Conservation (phyloP, 2,797 vertebrate species). For the Gallinago stenura region DNA sequence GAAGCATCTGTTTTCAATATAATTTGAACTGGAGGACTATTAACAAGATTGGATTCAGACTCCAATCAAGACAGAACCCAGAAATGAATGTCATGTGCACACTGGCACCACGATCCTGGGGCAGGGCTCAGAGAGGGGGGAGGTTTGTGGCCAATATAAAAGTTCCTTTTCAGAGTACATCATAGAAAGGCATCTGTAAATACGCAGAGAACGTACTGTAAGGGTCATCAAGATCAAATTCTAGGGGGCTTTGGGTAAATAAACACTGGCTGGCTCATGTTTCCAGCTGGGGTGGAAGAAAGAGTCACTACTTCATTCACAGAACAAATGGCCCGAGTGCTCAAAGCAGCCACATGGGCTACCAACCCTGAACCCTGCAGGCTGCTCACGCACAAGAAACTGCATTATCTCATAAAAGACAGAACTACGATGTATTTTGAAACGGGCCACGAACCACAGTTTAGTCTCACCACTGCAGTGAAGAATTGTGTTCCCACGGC, state of each 20-base stretch:
- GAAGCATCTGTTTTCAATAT: conserved; percentile 79
- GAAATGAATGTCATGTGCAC: conserved; percentile 72
- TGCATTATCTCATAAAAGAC: not conserved
- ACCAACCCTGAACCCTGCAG: not conserved
- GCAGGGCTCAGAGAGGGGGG: not conserved
- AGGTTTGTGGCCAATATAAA: conserved; percentile 12
- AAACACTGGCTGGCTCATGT: not conserved
- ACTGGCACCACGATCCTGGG: conserved; percentile 21
- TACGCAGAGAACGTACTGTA: not conserved
- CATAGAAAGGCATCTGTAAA: conserved; percentile 47
- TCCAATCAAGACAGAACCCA: conserved; percentile 68
- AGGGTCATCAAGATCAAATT: conserved; percentile 60
- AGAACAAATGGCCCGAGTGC: not conserved
- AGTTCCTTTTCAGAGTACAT: conserved; percentile 23
- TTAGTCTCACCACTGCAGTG: not conserved
- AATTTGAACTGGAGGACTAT: conserved; percentile 66
- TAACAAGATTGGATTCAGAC: conserved; percentile 75
- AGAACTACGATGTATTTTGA: not conserved
- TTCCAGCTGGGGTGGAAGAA: not conserved
- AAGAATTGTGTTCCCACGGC: not conserved
- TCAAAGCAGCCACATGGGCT: not conserved
- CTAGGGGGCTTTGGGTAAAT: not conserved
- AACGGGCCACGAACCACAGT: rapidly evolving
- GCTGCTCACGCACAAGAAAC: not conserved
- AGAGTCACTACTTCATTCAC: not conserved